These are phyloP conservation scores for Otus scops DNA, from an alignment of 2,797 vertebrate species.

Conservation along the genomic window DNA sequence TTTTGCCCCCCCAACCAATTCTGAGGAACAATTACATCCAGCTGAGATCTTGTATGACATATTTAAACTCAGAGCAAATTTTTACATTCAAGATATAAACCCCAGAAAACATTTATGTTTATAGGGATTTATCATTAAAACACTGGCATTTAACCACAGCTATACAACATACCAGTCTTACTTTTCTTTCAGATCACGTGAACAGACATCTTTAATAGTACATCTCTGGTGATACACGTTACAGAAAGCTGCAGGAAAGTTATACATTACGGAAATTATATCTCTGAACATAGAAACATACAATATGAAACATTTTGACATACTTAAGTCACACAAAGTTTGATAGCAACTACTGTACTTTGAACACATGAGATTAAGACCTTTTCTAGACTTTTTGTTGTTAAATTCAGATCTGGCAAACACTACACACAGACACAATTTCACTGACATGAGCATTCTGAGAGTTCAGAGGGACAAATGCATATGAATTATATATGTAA, in stretches of 20 bases:
- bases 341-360: neutral
- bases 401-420: neutral
- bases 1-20: neutral
- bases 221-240: neutral
- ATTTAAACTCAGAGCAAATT: constrained; percentile 20
- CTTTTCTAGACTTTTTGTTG: neutral
- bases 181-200: constrained; percentile 20
- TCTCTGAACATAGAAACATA: neutral
- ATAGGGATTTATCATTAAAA: constrained; percentile 29
- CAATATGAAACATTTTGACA: neutral
- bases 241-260: neutral
- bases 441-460: neutral
- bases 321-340: neutral
- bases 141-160: neutral
- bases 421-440: neutral
- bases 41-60: neutral
- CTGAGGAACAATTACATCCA: neutral
- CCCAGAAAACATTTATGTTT: neutral
- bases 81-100: constrained; percentile 18
- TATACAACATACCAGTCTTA: neutral
- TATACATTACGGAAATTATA: neutral
- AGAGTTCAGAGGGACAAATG: neutral
- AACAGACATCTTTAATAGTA: constrained; percentile 2
- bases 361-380: neutral
- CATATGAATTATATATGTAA: neutral